These are phyloP conservation scores for Theretra japonica DNA, from an alignment of 2,888 invertebrate species.

Conservation along the genomic window DNA sequence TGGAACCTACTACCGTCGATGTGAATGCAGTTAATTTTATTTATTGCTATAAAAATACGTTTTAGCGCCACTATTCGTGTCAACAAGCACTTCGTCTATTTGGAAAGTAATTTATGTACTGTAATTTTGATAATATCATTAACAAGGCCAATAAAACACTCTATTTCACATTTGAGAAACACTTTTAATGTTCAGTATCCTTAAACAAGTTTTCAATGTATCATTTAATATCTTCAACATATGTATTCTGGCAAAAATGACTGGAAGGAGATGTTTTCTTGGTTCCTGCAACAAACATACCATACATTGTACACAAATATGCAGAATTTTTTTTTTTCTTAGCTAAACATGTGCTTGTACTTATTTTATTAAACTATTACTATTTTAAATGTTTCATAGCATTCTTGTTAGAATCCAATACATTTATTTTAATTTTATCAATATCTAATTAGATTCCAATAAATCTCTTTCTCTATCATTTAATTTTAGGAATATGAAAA, in stretches of 20 bases:
- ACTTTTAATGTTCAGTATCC: slow-evolving; percentile 87
- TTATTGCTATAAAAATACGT: not conserved
- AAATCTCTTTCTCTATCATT: too few relatives aligned
- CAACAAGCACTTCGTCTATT: slow-evolving; percentile 49
- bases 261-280: slow-evolving; percentile 87
- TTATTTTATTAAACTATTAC: too few relatives aligned
- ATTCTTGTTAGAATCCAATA: not conserved
- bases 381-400: not conserved
- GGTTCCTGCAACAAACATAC: slow-evolving; percentile 84
- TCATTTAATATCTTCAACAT: slow-evolving; percentile 87
- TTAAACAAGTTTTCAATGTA: slow-evolving; percentile 86
- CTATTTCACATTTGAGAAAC: slow-evolving; percentile 87
- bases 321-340: too few relatives aligned
- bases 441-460: slow-evolving; percentile 10
- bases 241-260: slow-evolving; percentile 88
- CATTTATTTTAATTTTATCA: not conserved
- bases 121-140: slow-evolving; percentile 11
- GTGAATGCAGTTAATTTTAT: not conserved
- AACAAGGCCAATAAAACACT: slow-evolving; percentile 44
- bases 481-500: too few relatives aligned
- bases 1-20: slow-evolving; percentile 35
- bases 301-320: not conserved
- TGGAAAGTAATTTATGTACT: slow-evolving; percentile 16
- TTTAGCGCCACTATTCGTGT: slow-evolving; percentile 8
- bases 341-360: not conserved